Base-by-base conservation (phyloP, 2,797 vertebrate genomes). In the Odontamblyopus rebecca region DNA sequence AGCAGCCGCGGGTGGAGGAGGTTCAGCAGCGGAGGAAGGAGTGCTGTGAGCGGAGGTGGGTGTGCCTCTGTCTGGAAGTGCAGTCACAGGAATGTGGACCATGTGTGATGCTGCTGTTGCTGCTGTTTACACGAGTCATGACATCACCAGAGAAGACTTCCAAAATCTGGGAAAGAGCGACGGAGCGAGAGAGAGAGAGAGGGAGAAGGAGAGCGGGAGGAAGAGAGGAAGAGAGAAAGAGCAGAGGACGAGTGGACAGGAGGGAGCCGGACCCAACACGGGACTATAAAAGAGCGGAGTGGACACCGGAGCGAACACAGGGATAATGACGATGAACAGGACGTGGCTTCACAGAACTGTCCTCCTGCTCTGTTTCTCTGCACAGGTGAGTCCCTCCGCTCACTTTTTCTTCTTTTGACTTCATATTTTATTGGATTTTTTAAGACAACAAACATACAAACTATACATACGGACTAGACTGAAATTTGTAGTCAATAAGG, bases 11-110 rank as follows among this genome's bases (percentile, higher is more conserved):
- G 44, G 44, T 48, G 44, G 44, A 48, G 13, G 41, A 44, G 41
- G 41, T 44, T 11, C 12, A 13, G 41, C 71, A 69, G 60, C 61
- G 60, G 68, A 73, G 54, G 35, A 38, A 38, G 35, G 32, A 41
- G 38, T 41, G 11, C 12, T 41, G 38, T 11, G 12, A 70, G 83
- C 68, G 3, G 51, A 38, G 51, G 74, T 76, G 80, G 50, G 64
- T 65, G 82, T 75, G 80, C 78, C 79, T 73, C 68, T 80, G 86
- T 84, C 73, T 91, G 87, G 83, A 88, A 86, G 82, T 89, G 86
- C 90, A 91, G 86, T 89, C 89, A 90, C 89, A 92, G 92, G 94
- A 95, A 95, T 94, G 91, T 80, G 84, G 94, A 94, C 90, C 92
- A 94, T 95, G 92, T 93, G 85, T 90, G 86, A 91, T 92, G 86